Conservation (phyloP, 2,888 invertebrate species). For the Schrankia costaestrigalis region DNA sequence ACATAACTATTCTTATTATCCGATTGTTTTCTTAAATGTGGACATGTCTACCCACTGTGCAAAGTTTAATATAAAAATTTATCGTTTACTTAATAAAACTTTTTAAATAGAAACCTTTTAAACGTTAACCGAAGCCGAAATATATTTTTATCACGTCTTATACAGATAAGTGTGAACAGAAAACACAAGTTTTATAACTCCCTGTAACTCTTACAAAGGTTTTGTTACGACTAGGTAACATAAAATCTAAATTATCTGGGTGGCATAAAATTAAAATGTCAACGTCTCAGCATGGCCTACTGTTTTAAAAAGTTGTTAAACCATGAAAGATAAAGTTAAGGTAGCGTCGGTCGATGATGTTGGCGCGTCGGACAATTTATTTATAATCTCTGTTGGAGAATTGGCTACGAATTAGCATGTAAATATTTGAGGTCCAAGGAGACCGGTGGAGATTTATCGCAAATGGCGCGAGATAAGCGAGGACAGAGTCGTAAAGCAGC, state of each 20-base stretch:
- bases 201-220: slow-evolving; percentile 43
- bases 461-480: slow-evolving; percentile 72
- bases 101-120: too few species aligned
- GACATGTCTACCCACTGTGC: not conserved
- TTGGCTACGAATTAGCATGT: slow-evolving; percentile 79
- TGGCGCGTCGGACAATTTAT: slow-evolving; percentile 68
- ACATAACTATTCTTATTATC: slow-evolving; percentile 35
- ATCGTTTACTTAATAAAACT: too few species aligned
- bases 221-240: slow-evolving; percentile 46
- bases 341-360: slow-evolving; percentile 57
- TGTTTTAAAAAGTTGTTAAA: slow-evolving; percentile 69
- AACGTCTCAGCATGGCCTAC: slow-evolving; percentile 46
- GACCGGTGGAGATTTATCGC: slow-evolving; percentile 75
- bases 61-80: too few species aligned
- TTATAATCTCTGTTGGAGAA: slow-evolving; percentile 78
- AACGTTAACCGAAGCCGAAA: slow-evolving; percentile 9
- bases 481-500: slow-evolving; percentile 72
- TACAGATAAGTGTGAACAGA: slow-evolving; percentile 14
- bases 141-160: slow-evolving; percentile 19
- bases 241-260: slow-evolving; percentile 65
- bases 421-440: slow-evolving; percentile 79
- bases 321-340: slow-evolving; percentile 73
- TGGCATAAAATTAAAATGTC: slow-evolving; percentile 68
- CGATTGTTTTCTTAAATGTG: slow-evolving; percentile 35
- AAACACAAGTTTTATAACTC: slow-evolving; percentile 39